Evolutionary conservation across 2,113 vertebrate genomes (phyloP).

Genomic region (Vanacampus margaritifer): DNA sequence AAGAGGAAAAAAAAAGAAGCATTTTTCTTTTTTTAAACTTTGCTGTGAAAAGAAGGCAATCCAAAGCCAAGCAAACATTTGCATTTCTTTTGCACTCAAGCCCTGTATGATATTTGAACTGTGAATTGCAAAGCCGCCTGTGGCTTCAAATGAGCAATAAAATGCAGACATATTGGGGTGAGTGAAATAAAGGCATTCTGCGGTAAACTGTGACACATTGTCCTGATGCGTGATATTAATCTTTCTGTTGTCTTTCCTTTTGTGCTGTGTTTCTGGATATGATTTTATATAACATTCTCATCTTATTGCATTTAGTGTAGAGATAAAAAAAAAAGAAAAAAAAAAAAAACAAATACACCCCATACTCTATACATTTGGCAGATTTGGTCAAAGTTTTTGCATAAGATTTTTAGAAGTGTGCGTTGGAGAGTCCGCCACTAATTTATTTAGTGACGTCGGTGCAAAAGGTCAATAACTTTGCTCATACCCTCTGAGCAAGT

Average conservation of each 20-base stretch:
- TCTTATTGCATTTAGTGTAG: no score
- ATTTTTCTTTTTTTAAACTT: slow-evolving; percentile 12
- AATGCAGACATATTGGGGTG: slow-evolving; percentile 39
- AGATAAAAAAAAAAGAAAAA: no score
- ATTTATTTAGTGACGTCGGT: no score
- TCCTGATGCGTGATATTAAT: background rate
- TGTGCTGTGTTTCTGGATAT: no score
- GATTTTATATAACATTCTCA: no score
- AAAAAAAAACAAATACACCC: no score
- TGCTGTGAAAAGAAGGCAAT: slow-evolving; percentile 38
- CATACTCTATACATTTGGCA: no score
- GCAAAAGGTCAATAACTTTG: no score
- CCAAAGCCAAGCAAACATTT: slow-evolving; percentile 21
- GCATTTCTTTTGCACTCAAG: slow-evolving; percentile 25
- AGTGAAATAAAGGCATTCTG: slow-evolving; percentile 20
- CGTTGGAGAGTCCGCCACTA: no score
- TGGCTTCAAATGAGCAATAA: slow-evolving; percentile 71
- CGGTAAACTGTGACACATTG: background rate
- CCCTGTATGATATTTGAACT: slow-evolving; percentile 46
- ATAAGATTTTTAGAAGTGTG: no score
- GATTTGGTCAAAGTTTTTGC: no score
- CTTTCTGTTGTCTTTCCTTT: background rate
- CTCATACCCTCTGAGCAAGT: no score
- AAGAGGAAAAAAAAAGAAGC: background rate
- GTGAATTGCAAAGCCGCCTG: slow-evolving; percentile 59